These are phyloP conservation scores for Odontomyia ornata DNA, from an alignment of 2,888 invertebrate species.

Conservation along the genomic window DNA sequence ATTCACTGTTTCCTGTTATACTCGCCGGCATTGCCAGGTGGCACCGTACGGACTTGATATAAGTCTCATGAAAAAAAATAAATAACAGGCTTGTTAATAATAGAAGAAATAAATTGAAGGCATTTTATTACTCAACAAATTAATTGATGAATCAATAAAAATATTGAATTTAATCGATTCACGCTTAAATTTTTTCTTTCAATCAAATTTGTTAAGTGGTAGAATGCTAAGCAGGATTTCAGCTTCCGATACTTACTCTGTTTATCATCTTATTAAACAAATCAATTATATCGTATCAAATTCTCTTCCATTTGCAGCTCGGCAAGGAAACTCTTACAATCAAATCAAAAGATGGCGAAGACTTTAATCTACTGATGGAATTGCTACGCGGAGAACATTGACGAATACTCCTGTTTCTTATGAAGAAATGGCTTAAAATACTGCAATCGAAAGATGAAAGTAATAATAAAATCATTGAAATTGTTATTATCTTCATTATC, in stretches of 20 bases:
- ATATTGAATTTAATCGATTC: no score
- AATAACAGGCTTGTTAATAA: no score
- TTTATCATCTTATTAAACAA: neutral
- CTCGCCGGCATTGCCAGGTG: no score
- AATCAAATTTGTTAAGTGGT: no score
- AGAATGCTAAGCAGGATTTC: no score
- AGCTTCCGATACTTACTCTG: neutral
- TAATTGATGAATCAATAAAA: no score
- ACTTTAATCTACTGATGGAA: slow-evolving; percentile 96
- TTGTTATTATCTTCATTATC: neutral
- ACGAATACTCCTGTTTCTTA: slow-evolving; percentile 54
- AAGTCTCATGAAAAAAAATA: no score
- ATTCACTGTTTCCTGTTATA: no score
- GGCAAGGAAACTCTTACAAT: slow-evolving; percentile 92
- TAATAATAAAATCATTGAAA: neutral
- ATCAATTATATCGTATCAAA: neutral
- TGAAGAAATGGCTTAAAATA: slow-evolving; percentile 23
- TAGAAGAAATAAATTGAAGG: no score
- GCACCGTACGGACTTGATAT: no score
- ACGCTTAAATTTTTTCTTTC: no score
- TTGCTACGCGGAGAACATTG: slow-evolving; percentile 91
- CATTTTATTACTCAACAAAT: no score
- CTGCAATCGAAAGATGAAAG: neutral
- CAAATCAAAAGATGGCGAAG: slow-evolving; percentile 88
- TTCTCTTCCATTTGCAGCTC: slow-evolving; percentile 70